Evolutionary conservation across 2,113 vertebrate species (phyloP).

Genomic region (Scartelaos histophorus): DNA sequence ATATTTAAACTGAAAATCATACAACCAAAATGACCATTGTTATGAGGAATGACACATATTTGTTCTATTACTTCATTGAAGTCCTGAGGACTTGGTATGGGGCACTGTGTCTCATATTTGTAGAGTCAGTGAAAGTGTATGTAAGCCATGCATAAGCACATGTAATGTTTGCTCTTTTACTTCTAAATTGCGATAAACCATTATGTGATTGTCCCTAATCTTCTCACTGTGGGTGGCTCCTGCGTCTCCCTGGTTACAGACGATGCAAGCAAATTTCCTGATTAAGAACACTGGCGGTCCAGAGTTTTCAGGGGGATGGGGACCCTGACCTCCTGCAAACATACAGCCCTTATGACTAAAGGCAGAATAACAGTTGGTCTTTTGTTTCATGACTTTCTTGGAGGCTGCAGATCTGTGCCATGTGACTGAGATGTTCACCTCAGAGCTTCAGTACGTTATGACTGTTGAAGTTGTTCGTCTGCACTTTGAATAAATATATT

Average conservation of each 20-base stretch:
- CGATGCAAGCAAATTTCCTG: slow-evolving; percentile 43
- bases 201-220: slow-evolving; percentile 25
- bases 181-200: slow-evolving; percentile 31
- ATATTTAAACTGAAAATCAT: neutral
- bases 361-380: slow-evolving; percentile 62
- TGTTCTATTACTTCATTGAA: neutral
- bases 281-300: slow-evolving; percentile 59
- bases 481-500: no score
- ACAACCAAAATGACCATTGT: neutral
- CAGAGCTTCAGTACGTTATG: neutral
- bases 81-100: neutral
- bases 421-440: neutral
- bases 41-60: neutral
- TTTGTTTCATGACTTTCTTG: slow-evolving; percentile 70
- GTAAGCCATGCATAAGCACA: slow-evolving; percentile 14
- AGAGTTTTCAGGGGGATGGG: slow-evolving; percentile 24
- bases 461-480: no score
- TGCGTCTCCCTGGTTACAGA: slow-evolving; percentile 25
- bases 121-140: neutral
- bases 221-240: slow-evolving; percentile 48
- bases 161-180: slow-evolving; percentile 20
- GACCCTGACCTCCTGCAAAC: slow-evolving; percentile 56
- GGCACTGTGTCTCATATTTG: neutral
- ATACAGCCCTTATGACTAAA: slow-evolving; percentile 32
- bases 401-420: slow-evolving; percentile 33